Base-by-base conservation (phyloP, 64 coral and sea anemone species). In the Montipora cactus region DNA sequence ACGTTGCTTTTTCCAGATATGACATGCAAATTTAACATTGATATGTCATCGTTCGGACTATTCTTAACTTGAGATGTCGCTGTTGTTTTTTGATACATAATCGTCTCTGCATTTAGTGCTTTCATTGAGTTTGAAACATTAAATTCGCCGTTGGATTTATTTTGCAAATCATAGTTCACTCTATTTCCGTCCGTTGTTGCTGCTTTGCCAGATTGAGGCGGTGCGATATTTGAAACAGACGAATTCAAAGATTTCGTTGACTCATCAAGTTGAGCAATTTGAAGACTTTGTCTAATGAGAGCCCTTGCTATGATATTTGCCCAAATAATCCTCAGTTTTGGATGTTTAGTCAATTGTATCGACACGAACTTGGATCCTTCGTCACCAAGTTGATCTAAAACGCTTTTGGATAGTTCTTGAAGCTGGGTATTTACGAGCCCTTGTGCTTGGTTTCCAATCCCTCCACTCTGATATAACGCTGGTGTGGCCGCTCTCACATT, bases 281-380 rank as follows among this genome's bases (percentile, higher is more conserved):
- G 68, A 86, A 48, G 3, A 50, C 82, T 86, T 71, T 86, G 62
- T 49, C 46, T 86, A 10, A 86, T 20, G 46, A 86, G 82, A 4
- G 82, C 82, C 18, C 16, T 45, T 50, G 82, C 82, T 21, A 86
- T 86, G 4, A 64, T 44, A 22, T 71, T 86, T 50, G 82, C 82
- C 82, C 82, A 86, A 21, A 72, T 44, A 9, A 49, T 50, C 44
- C 71, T 86, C 0, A 86, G 16, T 50, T 45, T 49, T 20, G 82
- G 82, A 50, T 86, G 82, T 22, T 86, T 86, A n/a, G 64, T 64
- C 45, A 86, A 46, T 86, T 86, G 62, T 45, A 72, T 8, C 49
- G 82, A 86, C 23, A 86, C 82, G 4, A 71, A 86, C 64, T 22
- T 71, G 45, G 64, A 21, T 50, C 82, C 82, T 19, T 49, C 6